Conservation (phyloP, 2,888 invertebrate species). For the Cotesia congregata region DNA sequence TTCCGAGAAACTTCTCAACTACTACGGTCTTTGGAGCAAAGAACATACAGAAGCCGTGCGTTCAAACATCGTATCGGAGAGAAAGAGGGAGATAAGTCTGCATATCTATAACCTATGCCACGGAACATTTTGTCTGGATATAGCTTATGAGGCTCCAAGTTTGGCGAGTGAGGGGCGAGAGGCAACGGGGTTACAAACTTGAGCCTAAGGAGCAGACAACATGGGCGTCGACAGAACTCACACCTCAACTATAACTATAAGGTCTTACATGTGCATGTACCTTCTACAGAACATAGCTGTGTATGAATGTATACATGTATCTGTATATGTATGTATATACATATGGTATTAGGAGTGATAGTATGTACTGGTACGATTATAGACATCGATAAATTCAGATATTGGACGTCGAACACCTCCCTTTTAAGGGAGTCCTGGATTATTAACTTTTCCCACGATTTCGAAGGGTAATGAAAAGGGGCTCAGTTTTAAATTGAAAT, state of each 20-base stretch:
- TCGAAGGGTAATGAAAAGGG: neutral
- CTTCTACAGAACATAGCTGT: too few species aligned
- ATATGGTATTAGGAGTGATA: slow-evolving; percentile 44
- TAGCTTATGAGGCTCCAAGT: slow-evolving; percentile 34
- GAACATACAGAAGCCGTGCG: slow-evolving; percentile 25
- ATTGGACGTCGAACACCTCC: slow-evolving; percentile 30
- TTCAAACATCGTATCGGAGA: slow-evolving; percentile 32
- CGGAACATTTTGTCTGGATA: slow-evolving; percentile 18
- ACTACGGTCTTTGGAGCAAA: slow-evolving; percentile 22
- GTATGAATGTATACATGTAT: too few species aligned
- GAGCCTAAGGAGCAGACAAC: slow-evolving; percentile 19
- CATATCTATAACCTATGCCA: neutral
- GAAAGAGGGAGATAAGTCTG: slow-evolving; percentile 18
- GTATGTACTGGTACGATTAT: slow-evolving; percentile 40
- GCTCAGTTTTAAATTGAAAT: neutral
- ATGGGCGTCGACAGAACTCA: slow-evolving; percentile 38
- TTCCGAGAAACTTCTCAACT: slow-evolving; percentile 13
- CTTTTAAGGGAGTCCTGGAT: neutral
- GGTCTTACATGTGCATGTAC: neutral
- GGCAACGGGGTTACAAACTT: slow-evolving; percentile 41
- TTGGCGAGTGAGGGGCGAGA: neutral
- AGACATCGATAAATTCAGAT: slow-evolving; percentile 1
- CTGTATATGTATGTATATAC: neutral
- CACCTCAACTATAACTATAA: slow-evolving; percentile 14
- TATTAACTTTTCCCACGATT: neutral